Evolutionary conservation across 2,113 vertebrate genomes (phyloP), one percentile per base, ranked within the genome.

Genomic region (Zosterops pallidus): DNA sequence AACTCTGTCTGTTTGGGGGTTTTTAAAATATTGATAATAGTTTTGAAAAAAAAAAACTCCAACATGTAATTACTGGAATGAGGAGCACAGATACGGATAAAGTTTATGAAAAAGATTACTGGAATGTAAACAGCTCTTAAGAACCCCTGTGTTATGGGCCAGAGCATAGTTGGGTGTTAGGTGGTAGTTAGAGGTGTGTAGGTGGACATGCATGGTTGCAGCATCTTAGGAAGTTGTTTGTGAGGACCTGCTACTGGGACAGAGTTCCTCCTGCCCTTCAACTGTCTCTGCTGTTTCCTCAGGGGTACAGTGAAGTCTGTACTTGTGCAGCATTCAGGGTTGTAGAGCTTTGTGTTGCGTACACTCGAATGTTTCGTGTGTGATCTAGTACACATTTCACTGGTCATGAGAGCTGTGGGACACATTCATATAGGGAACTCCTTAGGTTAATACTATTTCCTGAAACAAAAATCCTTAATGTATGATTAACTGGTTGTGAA

Each of bases 351-450:
- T 65, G 15, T 64, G 35, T 56, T 19, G 17, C 6, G 4, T 28
- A 8, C 2, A 2, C 19, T 37, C 2, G 0, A 53, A 4, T 26
- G 19, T 39, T 68, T 24, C 0, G 0, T 49, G 5, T 33, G 9
- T 57, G 20, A 35, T 59, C 9, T 16, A 22, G 2, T 31, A 31
- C 23, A 65, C 5, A 5, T 64, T 62, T 52, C 37, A 26, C 1
- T 59, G 26, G 26, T 46, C 1, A 0, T 1, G 4, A 65, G 67
- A 63, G 15, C 47, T 4, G 4, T 22, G n/a, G 31, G 20, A 14
- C 9, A 24, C 7, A 4, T 28, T 82, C 15, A 14, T 5, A 9
- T 9, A 35, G 37, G 33, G 35, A 7, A 41, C 41, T 80, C 15
- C 17, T 21, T 77, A 17, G 14, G 13, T 55, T 83, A 56, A 12